Percentiles rank a stretch among this genome's conserved stretches.
Conservation (phyloP, 2,888 invertebrate species). For the Gymnoscelis rufifasciata region DNA sequence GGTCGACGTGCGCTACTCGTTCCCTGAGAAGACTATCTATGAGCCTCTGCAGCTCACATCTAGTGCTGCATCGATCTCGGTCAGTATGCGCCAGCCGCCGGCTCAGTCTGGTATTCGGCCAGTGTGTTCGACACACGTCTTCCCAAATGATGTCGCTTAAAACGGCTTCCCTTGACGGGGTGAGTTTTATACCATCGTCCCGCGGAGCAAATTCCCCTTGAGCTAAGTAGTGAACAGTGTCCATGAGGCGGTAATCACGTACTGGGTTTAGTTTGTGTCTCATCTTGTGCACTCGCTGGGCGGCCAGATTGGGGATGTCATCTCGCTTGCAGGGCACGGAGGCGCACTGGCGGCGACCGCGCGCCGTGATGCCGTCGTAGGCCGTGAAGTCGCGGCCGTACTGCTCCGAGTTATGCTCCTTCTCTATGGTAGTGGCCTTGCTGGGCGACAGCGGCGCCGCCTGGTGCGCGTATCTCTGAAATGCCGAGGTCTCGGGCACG, state of each 20-base stretch:
- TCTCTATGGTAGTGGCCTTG: slow-evolving; percentile 61
- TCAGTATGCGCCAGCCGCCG: slow-evolving; percentile 55
- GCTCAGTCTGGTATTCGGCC: slow-evolving; percentile 66
- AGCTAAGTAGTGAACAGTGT: slow-evolving; percentile 71
- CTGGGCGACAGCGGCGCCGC: slow-evolving; percentile 55
- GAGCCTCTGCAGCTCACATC: slow-evolving; percentile 62
- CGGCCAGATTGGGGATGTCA: slow-evolving; percentile 59
- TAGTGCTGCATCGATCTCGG: slow-evolving; percentile 55
- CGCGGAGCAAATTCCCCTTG: slow-evolving; percentile 74
- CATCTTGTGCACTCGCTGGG: slow-evolving; percentile 68
- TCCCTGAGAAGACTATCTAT: slow-evolving; percentile 67
- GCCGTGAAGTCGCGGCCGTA: slow-evolving; percentile 69
- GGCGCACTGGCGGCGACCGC: slow-evolving; percentile 63
- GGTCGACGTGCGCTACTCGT: slow-evolving; percentile 66
- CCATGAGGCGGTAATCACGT: slow-evolving; percentile 70
- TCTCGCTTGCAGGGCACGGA: slow-evolving; percentile 67
- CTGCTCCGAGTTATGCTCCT: slow-evolving; percentile 70
- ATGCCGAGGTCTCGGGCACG: slow-evolving; percentile 68
- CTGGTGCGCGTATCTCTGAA: slow-evolving; percentile 61
- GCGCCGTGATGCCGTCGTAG: slow-evolving; percentile 68
- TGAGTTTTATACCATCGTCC: slow-evolving; percentile 70
- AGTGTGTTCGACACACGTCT: slow-evolving; percentile 72
- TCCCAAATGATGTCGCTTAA: slow-evolving; percentile 74
- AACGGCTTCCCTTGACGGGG: slow-evolving; percentile 70
- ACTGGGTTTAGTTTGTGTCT: slow-evolving; percentile 70